Conservation (phyloP, 2,113 vertebrate genomes). For the Albula goreensis region DNA sequence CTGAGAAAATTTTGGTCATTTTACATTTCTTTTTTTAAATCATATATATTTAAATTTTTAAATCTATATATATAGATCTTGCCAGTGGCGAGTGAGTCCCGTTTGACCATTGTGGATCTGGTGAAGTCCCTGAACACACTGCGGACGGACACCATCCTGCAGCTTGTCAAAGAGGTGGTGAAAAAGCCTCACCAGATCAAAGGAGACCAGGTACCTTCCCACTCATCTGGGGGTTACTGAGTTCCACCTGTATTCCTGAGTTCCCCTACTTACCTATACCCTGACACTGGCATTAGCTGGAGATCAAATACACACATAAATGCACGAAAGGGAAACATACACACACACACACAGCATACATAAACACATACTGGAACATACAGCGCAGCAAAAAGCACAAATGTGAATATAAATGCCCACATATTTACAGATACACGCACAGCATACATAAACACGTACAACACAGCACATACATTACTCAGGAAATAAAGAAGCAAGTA, state of each 20-base stretch:
- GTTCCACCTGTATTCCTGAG: no score
- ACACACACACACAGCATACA: background rate
- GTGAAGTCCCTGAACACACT: constrained; percentile 81
- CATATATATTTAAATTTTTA: no score
- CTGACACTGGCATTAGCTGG: background rate
- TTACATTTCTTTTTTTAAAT: no score
- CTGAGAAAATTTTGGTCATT: no score
- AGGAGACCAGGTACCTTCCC: constrained; percentile 80
- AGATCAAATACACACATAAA: background rate
- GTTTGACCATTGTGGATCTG: constrained; percentile 83
- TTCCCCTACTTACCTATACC: no score
- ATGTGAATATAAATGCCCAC: no score
- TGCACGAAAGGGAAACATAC: background rate
- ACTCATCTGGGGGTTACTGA: background rate
- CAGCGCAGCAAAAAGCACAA: no score
- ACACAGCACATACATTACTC: background rate
- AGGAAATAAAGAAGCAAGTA: background rate
- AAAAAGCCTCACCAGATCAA: constrained; percentile 90
- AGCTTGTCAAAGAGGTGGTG: constrained; percentile 90
- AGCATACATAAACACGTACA: background rate
- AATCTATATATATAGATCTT: constrained; percentile 75
- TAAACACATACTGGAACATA: no score
- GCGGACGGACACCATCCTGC: constrained; percentile 79
- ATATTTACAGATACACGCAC: no score
- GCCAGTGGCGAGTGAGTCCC: constrained; percentile 73